phyloP scores from a whole-genome alignment of 2,113 vertebrate genomes.

The Himantopus leucocephalus region DNA sequence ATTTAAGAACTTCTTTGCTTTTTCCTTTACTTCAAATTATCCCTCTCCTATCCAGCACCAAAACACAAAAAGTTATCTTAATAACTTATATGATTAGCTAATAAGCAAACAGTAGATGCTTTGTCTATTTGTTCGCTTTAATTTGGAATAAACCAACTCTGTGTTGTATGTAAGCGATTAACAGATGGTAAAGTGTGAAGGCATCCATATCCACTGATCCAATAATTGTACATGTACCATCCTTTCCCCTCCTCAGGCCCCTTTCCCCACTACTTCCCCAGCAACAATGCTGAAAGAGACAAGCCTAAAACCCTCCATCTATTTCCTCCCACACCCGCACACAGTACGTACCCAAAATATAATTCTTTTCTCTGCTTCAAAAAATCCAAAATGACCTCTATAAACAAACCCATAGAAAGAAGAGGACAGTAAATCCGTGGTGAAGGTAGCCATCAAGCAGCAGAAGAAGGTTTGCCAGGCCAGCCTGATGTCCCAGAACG shows the following conservation, averaged over 20 bases:
- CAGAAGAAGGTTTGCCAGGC: conserved; percentile 62
- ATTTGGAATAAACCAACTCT: background rate
- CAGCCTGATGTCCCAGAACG: conserved; percentile 45
- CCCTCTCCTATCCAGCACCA: background rate
- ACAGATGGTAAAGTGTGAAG: background rate
- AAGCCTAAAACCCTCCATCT: background rate
- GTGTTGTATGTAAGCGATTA: background rate
- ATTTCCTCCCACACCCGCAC: background rate
- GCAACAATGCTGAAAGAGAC: background rate
- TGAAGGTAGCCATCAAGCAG: conserved; percentile 56
- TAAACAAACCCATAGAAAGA: conserved; percentile 36
- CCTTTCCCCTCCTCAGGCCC: background rate
- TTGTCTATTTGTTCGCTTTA: background rate
- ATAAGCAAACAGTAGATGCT: background rate
- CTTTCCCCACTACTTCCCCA: background rate
- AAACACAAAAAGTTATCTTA: background rate
- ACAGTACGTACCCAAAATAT: conserved; percentile 36
- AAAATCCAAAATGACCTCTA: conserved; percentile 51
- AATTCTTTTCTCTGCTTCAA: conserved; percentile 58
- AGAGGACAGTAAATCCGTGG: conserved; percentile 37
- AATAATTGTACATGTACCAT: background rate
- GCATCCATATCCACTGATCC: background rate
- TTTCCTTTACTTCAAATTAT: background rate
- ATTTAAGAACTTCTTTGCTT: background rate
- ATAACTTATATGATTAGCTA: background rate